Conservation (phyloP, 2,797 vertebrate genomes). For the Dallia pectoralis region DNA sequence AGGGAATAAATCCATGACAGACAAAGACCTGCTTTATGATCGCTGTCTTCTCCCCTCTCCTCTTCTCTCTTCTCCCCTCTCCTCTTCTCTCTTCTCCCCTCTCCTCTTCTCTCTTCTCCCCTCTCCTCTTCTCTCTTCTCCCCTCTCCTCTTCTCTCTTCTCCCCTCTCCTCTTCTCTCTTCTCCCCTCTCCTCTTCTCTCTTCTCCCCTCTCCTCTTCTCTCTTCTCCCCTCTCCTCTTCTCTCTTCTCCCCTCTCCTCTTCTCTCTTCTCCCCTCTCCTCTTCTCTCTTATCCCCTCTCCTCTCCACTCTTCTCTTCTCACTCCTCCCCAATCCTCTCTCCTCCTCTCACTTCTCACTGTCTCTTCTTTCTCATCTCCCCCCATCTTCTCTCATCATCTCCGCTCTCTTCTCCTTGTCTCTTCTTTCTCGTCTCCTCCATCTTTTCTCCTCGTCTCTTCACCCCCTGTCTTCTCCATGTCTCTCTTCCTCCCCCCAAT, state of each 20-base stretch:
- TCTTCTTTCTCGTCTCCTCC: slow-evolving; percentile 48
- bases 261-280: slow-evolving; percentile 63
- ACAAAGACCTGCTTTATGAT: slow-evolving; percentile 74
- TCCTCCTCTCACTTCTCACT: slow-evolving; percentile 47
- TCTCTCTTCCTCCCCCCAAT: slow-evolving; percentile 16
- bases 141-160: slow-evolving; percentile 52
- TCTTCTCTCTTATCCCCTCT: too few species aligned
- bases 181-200: slow-evolving; percentile 64
- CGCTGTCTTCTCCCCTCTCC: slow-evolving; percentile 27
- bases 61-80: slow-evolving; percentile 36
- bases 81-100: slow-evolving; percentile 52
- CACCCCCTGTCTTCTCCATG: slow-evolving; percentile 58
- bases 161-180: slow-evolving; percentile 49
- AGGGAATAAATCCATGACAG: slow-evolving; percentile 78
- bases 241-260: slow-evolving; percentile 46
- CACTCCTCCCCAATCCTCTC: slow-evolving; percentile 50
- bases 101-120: slow-evolving; percentile 59
- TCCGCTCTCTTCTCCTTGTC: slow-evolving; percentile 43
- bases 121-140: slow-evolving; percentile 34
- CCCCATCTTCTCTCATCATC: slow-evolving; percentile 42
- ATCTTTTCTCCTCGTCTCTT: slow-evolving; percentile 51
- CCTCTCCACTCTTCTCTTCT: slow-evolving; percentile 24
- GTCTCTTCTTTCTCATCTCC: slow-evolving; percentile 57
- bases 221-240: slow-evolving; percentile 50
- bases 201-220: slow-evolving; percentile 24